Conservation (phyloP, 2,113 vertebrate genomes). For the Myiagra hebetior region DNA sequence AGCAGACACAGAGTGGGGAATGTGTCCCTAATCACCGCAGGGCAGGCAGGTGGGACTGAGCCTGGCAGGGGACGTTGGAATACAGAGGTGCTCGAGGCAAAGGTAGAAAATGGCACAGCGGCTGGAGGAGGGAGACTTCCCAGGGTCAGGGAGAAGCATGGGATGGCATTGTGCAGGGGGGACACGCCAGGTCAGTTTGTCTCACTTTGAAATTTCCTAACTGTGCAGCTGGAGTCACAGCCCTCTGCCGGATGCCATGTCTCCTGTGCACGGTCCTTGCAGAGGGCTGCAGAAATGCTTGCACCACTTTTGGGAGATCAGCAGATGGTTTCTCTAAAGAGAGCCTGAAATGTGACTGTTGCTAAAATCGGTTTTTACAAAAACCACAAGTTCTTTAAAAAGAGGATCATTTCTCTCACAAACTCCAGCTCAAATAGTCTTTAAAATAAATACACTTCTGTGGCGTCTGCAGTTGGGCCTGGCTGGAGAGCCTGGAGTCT, state of each 20-base stretch:
- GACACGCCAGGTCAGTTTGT: not conserved
- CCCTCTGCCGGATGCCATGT: rapidly evolving
- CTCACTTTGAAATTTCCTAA: not conserved
- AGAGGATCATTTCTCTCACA: not conserved
- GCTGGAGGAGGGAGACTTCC: not conserved
- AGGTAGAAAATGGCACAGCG: not conserved
- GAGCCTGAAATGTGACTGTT: conserved; percentile 1
- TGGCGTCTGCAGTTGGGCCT: not conserved
- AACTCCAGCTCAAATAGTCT: conserved; percentile 6
- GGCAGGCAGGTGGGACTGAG: not conserved
- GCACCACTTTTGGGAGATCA: not conserved
- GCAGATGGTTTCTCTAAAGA: conserved; percentile 17
- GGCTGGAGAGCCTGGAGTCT: conserved; percentile 33
- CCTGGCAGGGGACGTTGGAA: not conserved
- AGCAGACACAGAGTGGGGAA: rapidly evolving
- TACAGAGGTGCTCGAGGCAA: not conserved
- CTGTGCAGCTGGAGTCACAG: not conserved
- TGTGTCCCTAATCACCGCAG: not conserved
- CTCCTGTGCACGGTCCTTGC: not conserved
- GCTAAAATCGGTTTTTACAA: conserved; percentile 35
- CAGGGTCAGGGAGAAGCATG: not conserved
- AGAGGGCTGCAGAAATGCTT: not conserved
- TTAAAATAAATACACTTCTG: conserved; percentile 36
- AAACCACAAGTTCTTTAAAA: conserved; percentile 4
- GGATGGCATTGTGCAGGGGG: not conserved